Evolutionary conservation across 2,797 vertebrate species (phyloP), one percentile per base, ranked within the genome.

Genomic region (Carduelis carduelis): DNA sequence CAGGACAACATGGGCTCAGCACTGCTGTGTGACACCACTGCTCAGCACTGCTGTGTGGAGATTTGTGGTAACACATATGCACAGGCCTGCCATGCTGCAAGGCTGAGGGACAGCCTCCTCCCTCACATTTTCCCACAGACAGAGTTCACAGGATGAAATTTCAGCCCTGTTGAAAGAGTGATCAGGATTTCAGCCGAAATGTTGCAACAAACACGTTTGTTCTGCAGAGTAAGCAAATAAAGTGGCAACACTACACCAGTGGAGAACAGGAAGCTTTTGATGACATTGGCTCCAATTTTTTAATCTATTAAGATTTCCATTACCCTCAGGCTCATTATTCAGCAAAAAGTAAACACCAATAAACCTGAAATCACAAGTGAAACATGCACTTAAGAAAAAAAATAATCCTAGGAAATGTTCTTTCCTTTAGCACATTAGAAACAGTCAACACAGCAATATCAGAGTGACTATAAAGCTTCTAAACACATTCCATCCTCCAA

Each of bases 331-430:
- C 37, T 93, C 80, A 83, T 96, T 93, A 88, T 93, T 93, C 72
- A 92, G 74, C 80, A 93, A 68, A 78, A 91, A 86, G 66, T 76
- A 93, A 92, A 94, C 82, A 93, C 37, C 59, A 94, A 72, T 90
- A 96, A 96, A 96, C 91, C 82, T 94, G 79, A 92, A 95, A 93
- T 95, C 95, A 89, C 89, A 93, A 93, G 47, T 85, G 82, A 81
- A 96, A 96, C 74, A 92, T 49, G 57, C 84, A 86, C 63, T 89
- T 86, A 44, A 78, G 82, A 13, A 91, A 83, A 93, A 92, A 89
- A 89, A 37, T 39, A 92, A 94, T 91, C 87, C 85, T 78, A 83
- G 69, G 44, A 94, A 86, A 88, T 66, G 30, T 79, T 90, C 69
- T 76, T 95, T 94, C 61, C 35, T 94, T 86, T 89, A 84, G 37